Conservation (phyloP, 2,797 vertebrate genomes). For the Chiloscyllium punctatum region DNA sequence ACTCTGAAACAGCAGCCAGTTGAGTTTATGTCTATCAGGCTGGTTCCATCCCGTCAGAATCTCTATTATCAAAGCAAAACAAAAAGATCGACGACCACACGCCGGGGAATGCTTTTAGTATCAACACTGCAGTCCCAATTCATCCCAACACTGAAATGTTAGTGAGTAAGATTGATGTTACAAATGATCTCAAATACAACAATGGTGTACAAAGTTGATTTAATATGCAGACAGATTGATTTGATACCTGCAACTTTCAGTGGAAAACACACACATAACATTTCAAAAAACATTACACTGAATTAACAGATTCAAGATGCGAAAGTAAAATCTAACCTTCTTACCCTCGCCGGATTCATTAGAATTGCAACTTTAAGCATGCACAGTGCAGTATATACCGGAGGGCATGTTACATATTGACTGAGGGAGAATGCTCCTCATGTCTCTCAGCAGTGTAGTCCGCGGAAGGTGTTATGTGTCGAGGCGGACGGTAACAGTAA, state of each 20-base stretch:
- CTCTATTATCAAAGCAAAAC: not conserved
- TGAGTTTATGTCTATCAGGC: not conserved
- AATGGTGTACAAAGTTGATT: not conserved
- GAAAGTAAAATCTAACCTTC: slow-evolving; percentile 10
- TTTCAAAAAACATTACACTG: not conserved
- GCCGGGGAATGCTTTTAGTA: not conserved
- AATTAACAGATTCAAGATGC: not conserved
- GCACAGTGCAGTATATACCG: too few relatives aligned
- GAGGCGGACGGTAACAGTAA: not conserved
- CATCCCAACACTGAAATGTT: not conserved
- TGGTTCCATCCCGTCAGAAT: not conserved
- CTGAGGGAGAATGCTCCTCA: not conserved
- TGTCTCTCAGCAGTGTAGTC: not conserved
- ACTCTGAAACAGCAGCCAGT: not conserved
- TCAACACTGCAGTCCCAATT: not conserved
- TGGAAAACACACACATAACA: not conserved
- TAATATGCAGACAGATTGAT: not conserved
- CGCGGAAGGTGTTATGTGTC: not conserved
- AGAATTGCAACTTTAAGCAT: not conserved
- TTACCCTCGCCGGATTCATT: not conserved
- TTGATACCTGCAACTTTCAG: not conserved
- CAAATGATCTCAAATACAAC: not conserved
- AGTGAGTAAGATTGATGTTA: not conserved
- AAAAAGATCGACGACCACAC: not conserved
- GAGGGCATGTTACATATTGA: too few relatives aligned